Evolutionary conservation across 2,888 invertebrate genomes (phyloP), one percentile per base, ranked within the genome.

Genomic region (Lottia scabra): DNA sequence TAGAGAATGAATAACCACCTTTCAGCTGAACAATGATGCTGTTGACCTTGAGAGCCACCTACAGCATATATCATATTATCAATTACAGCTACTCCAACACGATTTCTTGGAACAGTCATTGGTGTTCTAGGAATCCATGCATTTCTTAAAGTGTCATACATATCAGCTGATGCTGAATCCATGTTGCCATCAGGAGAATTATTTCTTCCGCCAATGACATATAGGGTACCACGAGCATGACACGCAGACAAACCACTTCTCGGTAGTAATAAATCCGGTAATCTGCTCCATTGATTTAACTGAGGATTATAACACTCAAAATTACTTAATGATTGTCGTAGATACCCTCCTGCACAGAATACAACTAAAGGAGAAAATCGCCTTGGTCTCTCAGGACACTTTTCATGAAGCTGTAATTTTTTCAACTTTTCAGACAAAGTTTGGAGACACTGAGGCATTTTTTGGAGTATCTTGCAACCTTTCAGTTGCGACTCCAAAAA

Each of bases 1-100:
- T n/a, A n/a, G n/a, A n/a, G n/a, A n/a, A n/a, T n/a, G n/a, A n/a
- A n/a, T 67, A 81, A 92, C 91, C 87, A 95, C 95, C 94, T 95
- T 92, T 97, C 97, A 2, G 96, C 96, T 73, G 95, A 94, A 87
- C 93, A 94, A 86, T 96, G 96, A 89, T 95, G 96, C 83, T 94
- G 94, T 5, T 93, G 92, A 26, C 95, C 95, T 10, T 95, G 94
- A 3, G 96, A 95, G 0, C 97, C 97, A 0, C 97, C 97, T 0
- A 97, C 95, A 4, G 97, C 96, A 87, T 97, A 97, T 72, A 97
- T 91, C 77, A 95, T 91, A 30, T 95, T 96, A 85, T 97, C 97
- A 93, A 97, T 95, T 45, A 96, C 96, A n/a, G 96, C 96, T 5
- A 96, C 96, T 10, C 97, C 97, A 26, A 96, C 94, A 84, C 97